Percentiles rank a stretch among this genome's conserved stretches.
These are phyloP conservation scores for Crioceris asparagi DNA, from an alignment of 2,888 invertebrate species.

Conservation along the genomic window DNA sequence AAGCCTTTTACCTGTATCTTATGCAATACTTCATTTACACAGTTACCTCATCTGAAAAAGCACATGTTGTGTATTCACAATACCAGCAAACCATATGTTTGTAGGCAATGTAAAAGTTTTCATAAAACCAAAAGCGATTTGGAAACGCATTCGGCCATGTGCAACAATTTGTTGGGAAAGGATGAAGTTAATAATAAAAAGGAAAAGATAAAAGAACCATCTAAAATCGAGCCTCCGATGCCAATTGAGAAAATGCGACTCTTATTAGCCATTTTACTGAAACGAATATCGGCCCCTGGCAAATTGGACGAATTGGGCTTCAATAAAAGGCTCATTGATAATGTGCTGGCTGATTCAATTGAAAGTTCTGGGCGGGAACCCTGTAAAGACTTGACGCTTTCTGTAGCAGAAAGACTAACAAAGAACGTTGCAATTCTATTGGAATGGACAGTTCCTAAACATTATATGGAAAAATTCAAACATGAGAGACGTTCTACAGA, in stretches of 20 bases:
- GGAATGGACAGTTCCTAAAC: slow-evolving; percentile 69
- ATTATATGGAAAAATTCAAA: slow-evolving; percentile 65
- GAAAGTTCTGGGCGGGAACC: slow-evolving; percentile 61
- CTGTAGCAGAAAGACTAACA: slow-evolving; percentile 55
- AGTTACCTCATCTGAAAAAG: slow-evolving; percentile 77
- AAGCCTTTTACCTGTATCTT: slow-evolving; percentile 66
- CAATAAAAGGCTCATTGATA: slow-evolving; percentile 65
- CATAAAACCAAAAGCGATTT: slow-evolving; percentile 68
- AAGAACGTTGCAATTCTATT: slow-evolving; percentile 67
- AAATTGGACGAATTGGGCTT: slow-evolving; percentile 66
- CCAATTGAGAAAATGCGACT: slow-evolving; percentile 65
- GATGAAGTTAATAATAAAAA: slow-evolving; percentile 9
- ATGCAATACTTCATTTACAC: slow-evolving; percentile 66
- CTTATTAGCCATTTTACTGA: slow-evolving; percentile 67
- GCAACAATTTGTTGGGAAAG: slow-evolving; percentile 35
- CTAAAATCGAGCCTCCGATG: slow-evolving; percentile 43
- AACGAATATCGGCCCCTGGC: slow-evolving; percentile 72
- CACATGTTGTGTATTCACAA: slow-evolving; percentile 81
- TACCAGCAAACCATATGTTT: slow-evolving; percentile 66
- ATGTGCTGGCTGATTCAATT: slow-evolving; percentile 67
- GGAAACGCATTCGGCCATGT: slow-evolving; percentile 50
- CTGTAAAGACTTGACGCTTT: slow-evolving; percentile 45
- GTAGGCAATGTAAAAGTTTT: slow-evolving; percentile 59
- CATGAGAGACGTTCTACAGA: slow-evolving; percentile 66
- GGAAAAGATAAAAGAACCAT: slow-evolving; percentile 22